Conservation (phyloP, 2,888 invertebrate species). For the Netelia inedita region DNA sequence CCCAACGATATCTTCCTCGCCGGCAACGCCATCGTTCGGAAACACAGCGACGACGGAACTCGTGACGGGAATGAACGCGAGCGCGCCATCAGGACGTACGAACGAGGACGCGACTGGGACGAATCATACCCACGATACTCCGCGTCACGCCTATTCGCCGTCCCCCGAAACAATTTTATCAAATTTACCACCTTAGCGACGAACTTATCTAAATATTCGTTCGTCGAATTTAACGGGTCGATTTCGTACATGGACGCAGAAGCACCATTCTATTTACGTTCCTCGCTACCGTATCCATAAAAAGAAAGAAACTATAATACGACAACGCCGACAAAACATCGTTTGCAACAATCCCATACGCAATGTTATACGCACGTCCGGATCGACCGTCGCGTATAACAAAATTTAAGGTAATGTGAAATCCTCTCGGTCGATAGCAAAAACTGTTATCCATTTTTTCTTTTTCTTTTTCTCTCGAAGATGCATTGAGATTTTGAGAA, state of each 20-base stretch:
- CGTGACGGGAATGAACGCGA: conserved; percentile 58
- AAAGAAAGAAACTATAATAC: conserved; percentile 29
- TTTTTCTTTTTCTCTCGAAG: no score
- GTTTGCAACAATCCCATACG: conserved; percentile 55
- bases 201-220: conserved; percentile 61
- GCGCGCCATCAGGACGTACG: conserved; percentile 69
- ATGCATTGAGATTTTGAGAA: no score
- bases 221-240: conserved; percentile 64
- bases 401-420: conserved; percentile 58
- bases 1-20: conserved; percentile 37
- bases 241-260: conserved; percentile 54
- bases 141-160: conserved; percentile 76
- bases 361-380: conserved; percentile 58
- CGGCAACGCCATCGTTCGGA: conserved; percentile 42
- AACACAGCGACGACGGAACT: conserved; percentile 13
- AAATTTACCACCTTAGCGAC: conserved; percentile 83
- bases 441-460: no score
- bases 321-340: conserved; percentile 34
- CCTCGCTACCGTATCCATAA: conserved; percentile 59
- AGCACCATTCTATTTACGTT: conserved; percentile 67
- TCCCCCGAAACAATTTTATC: conserved; percentile 82
- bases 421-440: no score
- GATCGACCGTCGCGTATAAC: conserved; percentile 63
- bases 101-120: conserved; percentile 44
- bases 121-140: conserved; percentile 72